Evolutionary conservation across 2,113 vertebrate species (phyloP).

Genomic region (Lampris megalopsis): DNA sequence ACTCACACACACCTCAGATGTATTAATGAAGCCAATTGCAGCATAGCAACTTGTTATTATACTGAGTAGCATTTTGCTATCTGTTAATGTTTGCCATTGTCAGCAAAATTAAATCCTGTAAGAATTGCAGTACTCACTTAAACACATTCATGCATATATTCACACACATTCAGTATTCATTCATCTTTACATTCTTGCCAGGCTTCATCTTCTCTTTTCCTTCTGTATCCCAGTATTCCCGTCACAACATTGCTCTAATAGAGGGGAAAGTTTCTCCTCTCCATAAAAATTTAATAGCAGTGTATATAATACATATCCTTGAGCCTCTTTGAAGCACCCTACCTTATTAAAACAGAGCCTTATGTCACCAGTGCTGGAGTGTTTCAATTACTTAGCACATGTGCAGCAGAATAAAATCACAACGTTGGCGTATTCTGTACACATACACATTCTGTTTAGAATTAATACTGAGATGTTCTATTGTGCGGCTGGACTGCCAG

Average conservation of each 20-base stretch:
- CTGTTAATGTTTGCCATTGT: no score
- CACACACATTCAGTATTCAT: background rate
- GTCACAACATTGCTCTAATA: conserved; percentile 5
- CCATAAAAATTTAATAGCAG: conserved; percentile 10
- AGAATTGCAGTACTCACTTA: no score
- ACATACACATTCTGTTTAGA: background rate
- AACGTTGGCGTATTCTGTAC: background rate
- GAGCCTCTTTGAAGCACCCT: background rate
- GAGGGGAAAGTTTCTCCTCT: conserved; percentile 6
- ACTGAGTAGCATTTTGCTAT: no score
- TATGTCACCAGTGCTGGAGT: background rate
- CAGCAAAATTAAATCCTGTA: no score
- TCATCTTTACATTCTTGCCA: background rate
- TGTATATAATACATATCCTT: conserved; percentile 7
- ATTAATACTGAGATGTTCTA: background rate
- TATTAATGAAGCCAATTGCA: no score
- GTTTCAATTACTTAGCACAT: background rate
- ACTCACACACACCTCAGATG: background rate
- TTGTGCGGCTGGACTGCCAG: background rate
- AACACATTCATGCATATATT: background rate
- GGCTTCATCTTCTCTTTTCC: background rate
- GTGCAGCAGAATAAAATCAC: background rate
- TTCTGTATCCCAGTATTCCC: conserved; percentile 5
- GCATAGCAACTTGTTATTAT: no score
- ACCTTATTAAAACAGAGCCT: background rate